A percentile compares a stretch with the other conserved stretches of the same genome.
phyloP scores from a whole-genome alignment of 2,113 vertebrate species.

The Motacilla tschutschensis region DNA sequence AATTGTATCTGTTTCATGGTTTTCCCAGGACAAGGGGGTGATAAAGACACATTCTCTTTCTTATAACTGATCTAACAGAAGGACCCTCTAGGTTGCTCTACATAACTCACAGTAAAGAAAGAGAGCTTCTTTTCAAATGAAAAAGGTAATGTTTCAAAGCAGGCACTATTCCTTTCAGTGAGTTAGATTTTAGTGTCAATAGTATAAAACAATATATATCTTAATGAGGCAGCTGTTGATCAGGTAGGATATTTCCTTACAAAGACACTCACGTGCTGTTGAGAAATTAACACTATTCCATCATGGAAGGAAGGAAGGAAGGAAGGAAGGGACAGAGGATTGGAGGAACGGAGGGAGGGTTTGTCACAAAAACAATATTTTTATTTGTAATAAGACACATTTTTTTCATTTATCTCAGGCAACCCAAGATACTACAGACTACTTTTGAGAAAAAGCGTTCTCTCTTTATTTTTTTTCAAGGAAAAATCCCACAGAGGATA shows the following conservation, averaged over 20 bases:
- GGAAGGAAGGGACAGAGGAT: neutral
- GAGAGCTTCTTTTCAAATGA: neutral
- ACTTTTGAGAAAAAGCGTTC: neutral
- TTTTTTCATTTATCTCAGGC: neutral
- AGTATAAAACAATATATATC: neutral
- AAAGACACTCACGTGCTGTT: rapidly evolving
- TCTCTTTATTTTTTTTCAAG: neutral
- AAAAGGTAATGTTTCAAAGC: neutral
- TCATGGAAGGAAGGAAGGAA: neutral
- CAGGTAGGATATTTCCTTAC: neutral
- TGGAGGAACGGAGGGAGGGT: neutral
- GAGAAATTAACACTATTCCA: neutral
- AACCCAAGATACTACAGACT: neutral
- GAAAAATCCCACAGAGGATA: neutral
- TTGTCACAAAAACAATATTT: neutral
- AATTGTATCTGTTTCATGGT: neutral
- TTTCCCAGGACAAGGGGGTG: neutral
- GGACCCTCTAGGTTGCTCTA: neutral
- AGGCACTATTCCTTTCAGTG: neutral
- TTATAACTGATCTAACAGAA: neutral
- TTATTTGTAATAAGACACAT: neutral
- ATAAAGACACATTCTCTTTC: neutral
- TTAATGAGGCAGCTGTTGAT: neutral
- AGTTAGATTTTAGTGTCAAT: neutral
- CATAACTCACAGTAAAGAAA: neutral